Percentiles rank a stretch among this genome's conserved stretches.
These are phyloP conservation scores for Plusia festucae DNA, from an alignment of 2,888 invertebrate species.

Conservation along the genomic window DNA sequence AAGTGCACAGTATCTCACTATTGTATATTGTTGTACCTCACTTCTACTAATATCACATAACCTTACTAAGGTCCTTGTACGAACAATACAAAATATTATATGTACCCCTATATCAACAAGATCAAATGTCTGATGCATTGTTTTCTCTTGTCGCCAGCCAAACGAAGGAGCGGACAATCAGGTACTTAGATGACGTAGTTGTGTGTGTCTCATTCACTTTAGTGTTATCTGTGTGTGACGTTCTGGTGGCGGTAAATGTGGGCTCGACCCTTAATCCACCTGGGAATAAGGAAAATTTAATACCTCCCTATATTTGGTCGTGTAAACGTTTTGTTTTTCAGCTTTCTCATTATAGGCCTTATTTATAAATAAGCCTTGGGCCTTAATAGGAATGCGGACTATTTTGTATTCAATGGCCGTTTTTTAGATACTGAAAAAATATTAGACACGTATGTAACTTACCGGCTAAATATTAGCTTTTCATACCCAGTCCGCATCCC, in stretches of 20 bases:
- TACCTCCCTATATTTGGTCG: background rate
- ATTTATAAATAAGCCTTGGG: background rate
- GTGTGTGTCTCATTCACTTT: conserved; percentile 48
- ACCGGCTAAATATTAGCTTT: too few species aligned
- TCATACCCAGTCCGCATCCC: too few species aligned
- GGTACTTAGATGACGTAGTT: conserved; percentile 71
- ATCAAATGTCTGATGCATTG: conserved; percentile 63
- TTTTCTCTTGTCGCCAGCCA: conserved; percentile 85
- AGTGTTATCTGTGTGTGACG: conserved; percentile 31
- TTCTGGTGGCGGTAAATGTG: conserved; percentile 35
- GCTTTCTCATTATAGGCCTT: background rate
- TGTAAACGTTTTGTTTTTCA: background rate
- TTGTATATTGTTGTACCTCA: conserved; percentile 17
- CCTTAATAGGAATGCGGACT: too few species aligned
- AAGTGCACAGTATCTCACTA: conserved; percentile 12
- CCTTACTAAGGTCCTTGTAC: conserved; percentile 40
- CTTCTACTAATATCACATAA: conserved; percentile 34
- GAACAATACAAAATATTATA: conserved; percentile 46
- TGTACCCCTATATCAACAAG: conserved; percentile 59
- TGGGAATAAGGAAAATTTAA: background rate
- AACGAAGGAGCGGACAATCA: conserved; percentile 87
- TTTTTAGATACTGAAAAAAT: too few species aligned
- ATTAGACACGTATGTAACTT: too few species aligned
- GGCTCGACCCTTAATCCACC: background rate
- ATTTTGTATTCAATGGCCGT: too few species aligned